These are phyloP conservation scores for Temnothorax longispinosus DNA, from an alignment of 1,140 invertebrate species.

Conservation along the genomic window DNA sequence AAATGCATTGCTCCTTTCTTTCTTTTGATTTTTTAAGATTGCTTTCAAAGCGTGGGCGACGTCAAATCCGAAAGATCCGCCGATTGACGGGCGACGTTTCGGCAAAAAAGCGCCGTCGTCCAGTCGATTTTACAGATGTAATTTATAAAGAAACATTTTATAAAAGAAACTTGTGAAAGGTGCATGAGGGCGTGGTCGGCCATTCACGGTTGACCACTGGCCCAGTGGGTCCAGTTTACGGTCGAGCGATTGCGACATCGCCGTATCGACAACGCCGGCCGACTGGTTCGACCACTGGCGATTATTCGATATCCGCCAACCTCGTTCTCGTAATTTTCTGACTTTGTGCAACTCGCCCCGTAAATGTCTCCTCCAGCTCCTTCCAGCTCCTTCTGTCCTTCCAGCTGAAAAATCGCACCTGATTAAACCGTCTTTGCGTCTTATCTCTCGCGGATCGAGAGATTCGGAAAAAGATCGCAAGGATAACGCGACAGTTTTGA, in stretches of 20 bases:
- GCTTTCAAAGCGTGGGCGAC: background rate
- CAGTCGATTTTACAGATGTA: background rate
- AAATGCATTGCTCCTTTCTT: background rate
- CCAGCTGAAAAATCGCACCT: background rate
- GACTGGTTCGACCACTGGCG: conserved; percentile 58
- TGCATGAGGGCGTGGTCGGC: conserved; percentile 51
- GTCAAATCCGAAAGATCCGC: background rate
- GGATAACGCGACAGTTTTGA: background rate
- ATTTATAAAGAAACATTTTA: conserved; percentile 48
- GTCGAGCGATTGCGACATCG: conserved; percentile 64
- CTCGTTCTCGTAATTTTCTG: conserved; percentile 60
- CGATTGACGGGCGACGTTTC: background rate
- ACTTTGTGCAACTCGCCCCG: conserved; percentile 49
- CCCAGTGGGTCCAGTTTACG: conserved; percentile 63
- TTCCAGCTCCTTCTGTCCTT: background rate
- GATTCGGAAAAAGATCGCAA: background rate
- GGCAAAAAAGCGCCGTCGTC: background rate
- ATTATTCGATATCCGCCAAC: conserved; percentile 66
- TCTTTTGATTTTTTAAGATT: background rate
- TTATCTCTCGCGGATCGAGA: background rate
- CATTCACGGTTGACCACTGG: conserved; percentile 69
- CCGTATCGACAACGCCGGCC: conserved; percentile 44
- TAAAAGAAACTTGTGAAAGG: conserved; percentile 69
- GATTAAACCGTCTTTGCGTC: background rate
- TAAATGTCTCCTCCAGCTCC: background rate